These are phyloP conservation scores for Calyptommatus sinebrachiatus DNA, from an alignment of 2,113 vertebrate species.

Conservation along the genomic window DNA sequence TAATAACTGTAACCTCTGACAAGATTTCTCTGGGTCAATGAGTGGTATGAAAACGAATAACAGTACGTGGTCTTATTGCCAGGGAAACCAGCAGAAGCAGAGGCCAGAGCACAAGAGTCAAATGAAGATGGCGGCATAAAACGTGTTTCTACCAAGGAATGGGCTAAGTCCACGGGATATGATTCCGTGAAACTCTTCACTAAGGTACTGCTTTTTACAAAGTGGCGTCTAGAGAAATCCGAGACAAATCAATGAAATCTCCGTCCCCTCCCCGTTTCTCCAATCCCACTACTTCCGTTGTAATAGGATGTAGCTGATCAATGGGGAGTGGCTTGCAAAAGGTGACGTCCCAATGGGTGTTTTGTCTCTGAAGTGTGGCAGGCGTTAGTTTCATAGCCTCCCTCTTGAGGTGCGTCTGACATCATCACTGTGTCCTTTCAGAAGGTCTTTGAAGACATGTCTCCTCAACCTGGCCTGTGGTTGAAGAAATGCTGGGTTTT, in stretches of 20 bases:
- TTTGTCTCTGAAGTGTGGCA: too few species aligned
- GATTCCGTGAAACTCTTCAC: constrained; percentile 93
- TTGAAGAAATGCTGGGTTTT: too few species aligned
- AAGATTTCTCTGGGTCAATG: background rate
- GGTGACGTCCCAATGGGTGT: too few species aligned
- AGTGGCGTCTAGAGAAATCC: too few species aligned
- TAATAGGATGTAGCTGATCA: background rate
- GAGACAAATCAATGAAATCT: background rate
- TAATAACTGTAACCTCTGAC: background rate
- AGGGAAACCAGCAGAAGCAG: constrained; percentile 93
- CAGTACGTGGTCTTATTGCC: constrained; percentile 24
- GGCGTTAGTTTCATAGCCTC: too few species aligned
- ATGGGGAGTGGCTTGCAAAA: too few species aligned
- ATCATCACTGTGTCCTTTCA: too few species aligned
- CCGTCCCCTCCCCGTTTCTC: too few species aligned
- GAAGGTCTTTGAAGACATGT: too few species aligned
- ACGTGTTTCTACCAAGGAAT: constrained; percentile 92
- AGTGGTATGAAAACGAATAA: constrained; percentile 8
- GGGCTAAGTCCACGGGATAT: constrained; percentile 94
- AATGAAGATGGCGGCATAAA: constrained; percentile 95
- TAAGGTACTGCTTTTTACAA: constrained; percentile 77
- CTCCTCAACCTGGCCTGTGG: too few species aligned
- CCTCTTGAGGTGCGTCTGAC: too few species aligned
- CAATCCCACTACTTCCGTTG: too few species aligned
- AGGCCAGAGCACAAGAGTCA: constrained; percentile 85